Conservation (phyloP, 2,797 vertebrate species). For the Cuniculus paca region DNA sequence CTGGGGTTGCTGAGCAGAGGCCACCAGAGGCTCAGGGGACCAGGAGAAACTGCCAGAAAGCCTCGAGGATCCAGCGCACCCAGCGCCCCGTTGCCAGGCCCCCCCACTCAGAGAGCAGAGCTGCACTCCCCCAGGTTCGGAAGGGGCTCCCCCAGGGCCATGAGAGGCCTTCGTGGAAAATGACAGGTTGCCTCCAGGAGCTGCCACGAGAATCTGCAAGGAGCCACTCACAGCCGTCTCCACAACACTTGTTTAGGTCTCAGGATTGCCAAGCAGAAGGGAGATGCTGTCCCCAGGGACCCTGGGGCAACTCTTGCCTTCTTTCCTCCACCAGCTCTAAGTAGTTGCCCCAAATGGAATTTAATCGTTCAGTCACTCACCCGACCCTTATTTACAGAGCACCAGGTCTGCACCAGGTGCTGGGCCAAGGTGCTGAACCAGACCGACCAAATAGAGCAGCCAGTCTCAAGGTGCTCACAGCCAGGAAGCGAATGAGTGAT, state of each 20-base stretch:
- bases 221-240: background rate
- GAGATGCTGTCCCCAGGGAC: background rate
- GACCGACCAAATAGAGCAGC: background rate
- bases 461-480: background rate
- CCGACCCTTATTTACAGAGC: background rate
- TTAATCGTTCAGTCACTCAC: background rate
- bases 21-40: slow-evolving; percentile 21
- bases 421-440: background rate
- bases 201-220: background rate
- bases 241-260: background rate
- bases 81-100: slow-evolving; percentile 66
- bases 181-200: background rate
- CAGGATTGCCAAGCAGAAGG: background rate
- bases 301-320: accelerated
- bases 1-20: slow-evolving; percentile 73
- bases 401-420: background rate
- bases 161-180: background rate
- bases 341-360: background rate
- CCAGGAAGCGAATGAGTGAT: background rate
- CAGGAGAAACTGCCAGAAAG: slow-evolving; percentile 34
- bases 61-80: background rate
- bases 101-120: background rate
- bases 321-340: background rate
- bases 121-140: background rate
- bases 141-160: background rate